Base-by-base conservation (phyloP, 1,140 invertebrate species). In the Apis florea region DNA sequence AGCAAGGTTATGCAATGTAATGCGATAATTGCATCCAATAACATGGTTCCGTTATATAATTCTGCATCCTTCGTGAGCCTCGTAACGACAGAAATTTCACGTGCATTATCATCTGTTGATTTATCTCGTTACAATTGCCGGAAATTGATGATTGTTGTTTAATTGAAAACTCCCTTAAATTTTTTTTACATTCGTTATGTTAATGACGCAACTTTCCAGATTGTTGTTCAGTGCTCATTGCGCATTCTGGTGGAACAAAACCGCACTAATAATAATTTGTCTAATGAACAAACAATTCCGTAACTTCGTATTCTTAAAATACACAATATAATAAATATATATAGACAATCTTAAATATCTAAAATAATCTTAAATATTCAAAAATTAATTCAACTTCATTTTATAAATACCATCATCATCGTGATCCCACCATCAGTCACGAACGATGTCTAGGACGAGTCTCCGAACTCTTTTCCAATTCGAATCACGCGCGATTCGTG, bases 401-500 rank as follows among this genome's bases (percentile, higher is more conserved):
- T 53, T 53, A 53, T 53, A 53, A 13, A 15, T 53, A 53, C 51
- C 15, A 15, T 15, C 51, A 13, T 40, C 31, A 53, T 13, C 12
- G 13, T 2, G 58, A 61, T 63, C 15, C 26, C 61, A 31, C 9
- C 61, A 26, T 24, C 21, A 24, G 19, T n/a, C 63, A 51, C 54
- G 24, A 85, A 85, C 61, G 67, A 85, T 79, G 81, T 85, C 81
- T 82, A 83, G 66, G 78, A 83, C 78, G n/a, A 17, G 54, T 58
- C n/a, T 51, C n/a, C 9, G 0, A 64, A 56, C 58, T 26, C 31
- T 74, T 40, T 87, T 24, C 54, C 19, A 77, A 79, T 26, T 69
- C 85, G 24, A 71, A 79, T 68, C 72, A 85, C 79, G 86, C 26
- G 73, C 79, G 58, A 59, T 40, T 75, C 68, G 71, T 31, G 51